Evolutionary conservation across 1,140 invertebrate species (phyloP).

Genomic region (Acromyrmex charruanus): DNA sequence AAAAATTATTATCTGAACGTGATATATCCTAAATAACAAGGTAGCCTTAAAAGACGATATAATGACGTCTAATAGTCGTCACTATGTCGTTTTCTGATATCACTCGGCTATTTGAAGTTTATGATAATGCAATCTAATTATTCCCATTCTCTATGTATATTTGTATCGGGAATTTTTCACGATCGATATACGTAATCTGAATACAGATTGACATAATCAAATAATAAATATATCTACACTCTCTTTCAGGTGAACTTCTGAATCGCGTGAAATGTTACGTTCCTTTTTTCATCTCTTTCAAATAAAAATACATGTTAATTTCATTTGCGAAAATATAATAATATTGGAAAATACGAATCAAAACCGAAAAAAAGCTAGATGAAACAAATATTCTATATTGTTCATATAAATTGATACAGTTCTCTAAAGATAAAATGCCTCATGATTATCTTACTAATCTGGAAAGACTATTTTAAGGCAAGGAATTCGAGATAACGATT

Average conservation of each 20-base stretch:
- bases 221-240: no score
- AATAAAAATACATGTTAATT: not conserved
- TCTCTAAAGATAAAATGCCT: constrained; percentile 10
- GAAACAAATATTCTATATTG: not conserved
- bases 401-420: not conserved
- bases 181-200: no score
- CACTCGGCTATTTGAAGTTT: not conserved
- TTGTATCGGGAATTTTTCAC: no score
- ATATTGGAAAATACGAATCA: not conserved
- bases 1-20: not conserved
- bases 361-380: not conserved
- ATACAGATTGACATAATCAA: no score
- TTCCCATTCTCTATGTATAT: not conserved
- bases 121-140: not conserved
- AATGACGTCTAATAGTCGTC: not conserved
- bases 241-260: no score
- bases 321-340: not conserved
- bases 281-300: no score
- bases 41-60: not conserved
- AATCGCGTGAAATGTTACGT: no score
- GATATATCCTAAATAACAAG: not conserved
- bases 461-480: constrained; percentile 17
- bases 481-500: not conserved
- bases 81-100: not conserved
- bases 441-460: not conserved